These are phyloP conservation scores for Grallaria varia DNA, from an alignment of 2,113 vertebrate species.

Conservation along the genomic window DNA sequence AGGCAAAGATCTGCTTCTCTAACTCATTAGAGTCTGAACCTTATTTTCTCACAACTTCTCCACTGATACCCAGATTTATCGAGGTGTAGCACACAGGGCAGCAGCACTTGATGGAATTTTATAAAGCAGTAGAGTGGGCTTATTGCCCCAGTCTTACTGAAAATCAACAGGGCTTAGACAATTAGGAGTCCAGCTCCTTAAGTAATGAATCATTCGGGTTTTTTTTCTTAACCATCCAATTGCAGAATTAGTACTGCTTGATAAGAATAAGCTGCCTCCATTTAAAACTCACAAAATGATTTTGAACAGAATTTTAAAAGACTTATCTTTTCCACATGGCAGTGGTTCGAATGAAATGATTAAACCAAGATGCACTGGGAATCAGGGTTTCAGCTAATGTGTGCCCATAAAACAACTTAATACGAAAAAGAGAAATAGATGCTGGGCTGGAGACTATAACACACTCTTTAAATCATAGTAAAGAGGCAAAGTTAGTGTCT, in stretches of 20 bases:
- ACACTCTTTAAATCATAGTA: background rate
- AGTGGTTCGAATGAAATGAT: background rate
- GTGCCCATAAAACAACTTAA: background rate
- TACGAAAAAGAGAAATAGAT: background rate
- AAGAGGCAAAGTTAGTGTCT: background rate
- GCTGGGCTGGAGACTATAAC: background rate
- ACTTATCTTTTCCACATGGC: background rate
- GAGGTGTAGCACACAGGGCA: background rate
- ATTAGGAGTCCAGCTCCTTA: background rate
- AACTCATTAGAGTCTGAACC: background rate
- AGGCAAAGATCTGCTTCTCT: background rate
- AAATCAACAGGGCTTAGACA: background rate
- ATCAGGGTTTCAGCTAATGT: background rate
- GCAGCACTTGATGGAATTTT: background rate
- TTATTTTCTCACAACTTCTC: background rate
- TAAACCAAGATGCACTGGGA: background rate
- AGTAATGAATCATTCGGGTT: background rate
- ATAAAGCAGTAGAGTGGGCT: background rate
- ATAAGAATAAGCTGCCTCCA: background rate
- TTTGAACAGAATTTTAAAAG: background rate
- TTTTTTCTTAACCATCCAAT: background rate
- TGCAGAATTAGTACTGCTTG: background rate
- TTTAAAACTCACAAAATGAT: background rate
- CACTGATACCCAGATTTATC: background rate
- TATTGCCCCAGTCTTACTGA: background rate